Evolutionary conservation across 2,797 vertebrate genomes (phyloP).

Genomic region (Chlorospingus semifuscus): DNA sequence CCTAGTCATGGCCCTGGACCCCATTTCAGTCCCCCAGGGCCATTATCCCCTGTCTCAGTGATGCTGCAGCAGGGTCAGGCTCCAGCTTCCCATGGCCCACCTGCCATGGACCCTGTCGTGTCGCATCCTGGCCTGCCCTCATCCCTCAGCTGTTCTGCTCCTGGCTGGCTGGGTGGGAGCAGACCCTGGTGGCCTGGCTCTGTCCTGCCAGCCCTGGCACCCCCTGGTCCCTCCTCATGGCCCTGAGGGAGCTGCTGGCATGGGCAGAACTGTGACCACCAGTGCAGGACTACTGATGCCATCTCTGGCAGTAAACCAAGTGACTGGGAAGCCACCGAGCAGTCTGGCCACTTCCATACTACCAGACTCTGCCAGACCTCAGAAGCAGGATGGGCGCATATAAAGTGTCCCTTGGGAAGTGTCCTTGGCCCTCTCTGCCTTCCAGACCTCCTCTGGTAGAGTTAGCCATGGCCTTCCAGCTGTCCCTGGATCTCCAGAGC

Average conservation of each 20-base stretch:
- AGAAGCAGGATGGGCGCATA: background rate
- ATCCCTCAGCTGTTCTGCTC: rapidly evolving
- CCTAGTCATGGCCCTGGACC: background rate
- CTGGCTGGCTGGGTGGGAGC: rapidly evolving
- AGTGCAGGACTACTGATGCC: background rate
- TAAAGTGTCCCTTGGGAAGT: background rate
- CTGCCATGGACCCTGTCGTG: too few species aligned
- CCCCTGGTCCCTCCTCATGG: background rate
- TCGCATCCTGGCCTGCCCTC: rapidly evolving
- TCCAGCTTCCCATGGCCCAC: background rate
- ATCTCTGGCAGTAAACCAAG: background rate
- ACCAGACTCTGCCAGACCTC: background rate
- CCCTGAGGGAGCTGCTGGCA: rapidly evolving
- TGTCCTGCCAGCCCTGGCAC: background rate
- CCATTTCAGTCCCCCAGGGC: background rate
- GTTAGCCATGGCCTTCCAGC: background rate
- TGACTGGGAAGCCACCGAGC: rapidly evolving
- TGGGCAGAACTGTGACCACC: rapidly evolving
- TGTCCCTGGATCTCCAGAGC: background rate
- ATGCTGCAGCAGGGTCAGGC: background rate
- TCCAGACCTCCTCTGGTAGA: background rate
- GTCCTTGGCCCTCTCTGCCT: background rate
- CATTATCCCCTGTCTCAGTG: rapidly evolving
- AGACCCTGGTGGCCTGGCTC: rapidly evolving
- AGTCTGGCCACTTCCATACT: background rate